Evolutionary conservation across 1,140 invertebrate species (phyloP).

Genomic region (Neodiprion fabricii): DNA sequence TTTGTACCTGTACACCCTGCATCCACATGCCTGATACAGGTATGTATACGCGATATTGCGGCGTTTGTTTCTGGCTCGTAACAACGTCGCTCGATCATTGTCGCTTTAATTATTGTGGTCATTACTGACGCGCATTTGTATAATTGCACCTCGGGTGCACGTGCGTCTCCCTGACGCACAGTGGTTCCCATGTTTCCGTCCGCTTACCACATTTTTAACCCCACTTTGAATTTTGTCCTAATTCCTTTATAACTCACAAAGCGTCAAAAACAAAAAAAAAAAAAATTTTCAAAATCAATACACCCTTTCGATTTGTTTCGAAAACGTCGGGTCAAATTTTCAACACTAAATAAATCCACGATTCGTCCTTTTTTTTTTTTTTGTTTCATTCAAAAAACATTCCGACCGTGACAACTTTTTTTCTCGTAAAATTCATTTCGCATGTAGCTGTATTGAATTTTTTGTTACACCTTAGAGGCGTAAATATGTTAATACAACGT

Average conservation of each 20-base stretch:
- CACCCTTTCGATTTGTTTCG: neutral
- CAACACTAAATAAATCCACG: neutral
- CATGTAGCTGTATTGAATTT: too few species aligned
- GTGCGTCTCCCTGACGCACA: neutral
- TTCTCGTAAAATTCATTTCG: too few species aligned
- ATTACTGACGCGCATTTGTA: neutral
- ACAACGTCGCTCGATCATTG: slow-evolving; percentile 1
- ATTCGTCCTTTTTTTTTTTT: too few species aligned
- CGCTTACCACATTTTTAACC: neutral
- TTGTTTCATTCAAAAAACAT: too few species aligned
- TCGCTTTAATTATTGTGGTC: slow-evolving; percentile 7
- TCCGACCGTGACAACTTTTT: too few species aligned
- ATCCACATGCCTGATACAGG: too few species aligned
- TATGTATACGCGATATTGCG: neutral
- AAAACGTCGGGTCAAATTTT: neutral
- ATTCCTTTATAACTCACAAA: neutral
- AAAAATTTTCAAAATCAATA: neutral
- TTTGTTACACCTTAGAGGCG: too few species aligned
- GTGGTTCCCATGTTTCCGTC: neutral
- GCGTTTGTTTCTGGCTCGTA: neutral
- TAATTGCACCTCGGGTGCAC: slow-evolving; percentile 6
- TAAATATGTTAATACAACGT: too few species aligned
- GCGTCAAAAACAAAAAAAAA: neutral
- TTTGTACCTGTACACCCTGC: too few species aligned
- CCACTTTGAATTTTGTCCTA: neutral